Base-by-base conservation (phyloP, 2,113 vertebrate species). In the Prunella fulvescens region DNA sequence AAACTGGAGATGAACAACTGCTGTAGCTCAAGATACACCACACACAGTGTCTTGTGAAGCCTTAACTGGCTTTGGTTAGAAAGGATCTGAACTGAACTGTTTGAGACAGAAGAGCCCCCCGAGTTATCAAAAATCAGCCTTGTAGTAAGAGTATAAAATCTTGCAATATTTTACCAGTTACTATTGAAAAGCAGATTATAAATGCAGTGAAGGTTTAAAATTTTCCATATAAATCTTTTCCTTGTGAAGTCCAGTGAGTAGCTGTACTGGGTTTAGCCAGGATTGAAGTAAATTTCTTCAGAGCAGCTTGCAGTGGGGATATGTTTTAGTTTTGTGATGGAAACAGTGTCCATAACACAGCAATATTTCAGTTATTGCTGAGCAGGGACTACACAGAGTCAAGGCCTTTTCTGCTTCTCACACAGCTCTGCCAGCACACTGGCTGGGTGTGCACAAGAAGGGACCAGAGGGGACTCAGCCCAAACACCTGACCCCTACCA, bases 391-490 rank as follows among this genome's bases (percentile, higher is more conserved):
- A 76, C 54, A 31, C 9, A 40, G 53, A 67, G 54, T 14, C 40
- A 42, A 9, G 14, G 62, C 9, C 19, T 44, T 39, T 76, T 40
- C 35, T 80, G 35, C 31, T 31, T n/a, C 54, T 79, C 53, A 69
- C n/a, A 3, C 8, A 1, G 20, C 53, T 44, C 19, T 2, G 2
- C 15, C 60, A 64, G 39, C 2, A 18, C 11, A 1, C 0, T 19
- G 44, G 35, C 77, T 53, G 24, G 4, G 15, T 3, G 4, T 12
- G 39, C 40, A 70, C 39, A 40, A 48, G 60, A 39, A 73, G 8
- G 35, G 13, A 57, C 28, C 58, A 56, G 44, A 82, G 28, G 17
- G 23, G 28, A 39, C 39, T 44, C 7, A 69, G 26, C 23, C 5
- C 3, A 10, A 12, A 65, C 35, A 65, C 35, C 25, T 60, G 45